These are phyloP conservation scores for Palloptera scutellata DNA, from an alignment of 2,888 invertebrate species.

Conservation along the genomic window DNA sequence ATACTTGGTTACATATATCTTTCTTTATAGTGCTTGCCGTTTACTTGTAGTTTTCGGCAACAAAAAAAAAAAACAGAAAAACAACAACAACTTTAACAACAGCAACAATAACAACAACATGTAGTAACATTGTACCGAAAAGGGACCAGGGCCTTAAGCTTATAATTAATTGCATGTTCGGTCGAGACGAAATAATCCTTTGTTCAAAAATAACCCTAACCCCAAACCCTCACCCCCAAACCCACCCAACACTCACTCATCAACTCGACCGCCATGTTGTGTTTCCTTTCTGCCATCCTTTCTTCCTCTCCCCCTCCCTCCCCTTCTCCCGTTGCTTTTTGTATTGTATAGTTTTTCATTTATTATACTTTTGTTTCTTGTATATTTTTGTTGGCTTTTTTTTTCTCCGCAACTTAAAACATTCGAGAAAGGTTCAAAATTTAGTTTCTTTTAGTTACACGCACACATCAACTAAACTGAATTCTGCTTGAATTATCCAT, in stretches of 20 bases:
- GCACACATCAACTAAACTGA: no score
- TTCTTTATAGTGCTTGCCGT: slow-evolving; percentile 32
- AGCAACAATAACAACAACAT: slow-evolving; percentile 29
- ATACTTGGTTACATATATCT: slow-evolving; percentile 17
- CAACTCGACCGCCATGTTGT: neutral
- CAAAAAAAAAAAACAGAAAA: slow-evolving; percentile 33
- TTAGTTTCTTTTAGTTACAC: slow-evolving; percentile 2
- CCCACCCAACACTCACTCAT: no score
- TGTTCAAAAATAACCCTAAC: slow-evolving; percentile 42
- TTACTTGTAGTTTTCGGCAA: slow-evolving; percentile 31
- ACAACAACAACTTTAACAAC: slow-evolving; percentile 42
- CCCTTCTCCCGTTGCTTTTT: neutral
- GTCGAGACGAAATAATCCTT: slow-evolving; percentile 64
- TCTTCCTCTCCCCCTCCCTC: neutral
- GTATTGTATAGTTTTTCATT: neutral
- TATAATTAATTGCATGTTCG: slow-evolving; percentile 64
- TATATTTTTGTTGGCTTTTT: slow-evolving; percentile 4
- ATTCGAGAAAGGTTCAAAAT: neutral
- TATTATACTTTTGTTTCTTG: neutral
- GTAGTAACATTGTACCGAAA: slow-evolving; percentile 38
- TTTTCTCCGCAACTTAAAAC: neutral
- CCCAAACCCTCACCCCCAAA: slow-evolving; percentile 12
- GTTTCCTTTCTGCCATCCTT: neutral
- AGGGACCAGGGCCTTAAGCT: slow-evolving; percentile 62
- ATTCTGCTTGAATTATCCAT: no score